Evolutionary conservation across 2,888 invertebrate genomes (phyloP).

Genomic region (Campoplex capitator): DNA sequence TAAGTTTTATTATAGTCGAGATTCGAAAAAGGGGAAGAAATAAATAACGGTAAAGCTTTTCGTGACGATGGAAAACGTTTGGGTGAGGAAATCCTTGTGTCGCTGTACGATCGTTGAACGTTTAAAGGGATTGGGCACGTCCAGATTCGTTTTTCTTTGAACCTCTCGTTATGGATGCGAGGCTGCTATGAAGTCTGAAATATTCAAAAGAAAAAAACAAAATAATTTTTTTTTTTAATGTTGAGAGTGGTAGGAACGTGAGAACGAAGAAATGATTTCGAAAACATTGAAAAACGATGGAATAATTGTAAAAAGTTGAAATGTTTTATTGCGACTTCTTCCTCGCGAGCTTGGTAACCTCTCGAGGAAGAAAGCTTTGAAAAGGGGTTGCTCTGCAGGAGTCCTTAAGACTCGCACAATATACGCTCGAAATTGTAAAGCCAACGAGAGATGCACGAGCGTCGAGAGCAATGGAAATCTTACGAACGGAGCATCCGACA

Average conservation of each 20-base stretch:
- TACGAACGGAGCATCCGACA: slow-evolving; percentile 6
- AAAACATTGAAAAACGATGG: neutral
- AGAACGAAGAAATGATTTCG: slow-evolving; percentile 16
- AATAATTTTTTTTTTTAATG: no score
- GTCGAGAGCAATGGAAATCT: neutral
- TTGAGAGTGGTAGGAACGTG: no score
- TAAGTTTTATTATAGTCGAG: slow-evolving; percentile 39
- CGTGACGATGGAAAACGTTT: slow-evolving; percentile 28
- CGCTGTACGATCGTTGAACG: slow-evolving; percentile 34
- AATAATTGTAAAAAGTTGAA: neutral
- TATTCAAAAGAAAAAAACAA: neutral
- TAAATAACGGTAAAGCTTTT: slow-evolving; percentile 6
- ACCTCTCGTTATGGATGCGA: neutral
- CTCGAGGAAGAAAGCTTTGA: neutral
- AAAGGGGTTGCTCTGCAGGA: neutral
- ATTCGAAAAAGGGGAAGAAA: slow-evolving; percentile 25
- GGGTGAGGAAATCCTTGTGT: slow-evolving; percentile 29
- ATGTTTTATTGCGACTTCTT: neutral
- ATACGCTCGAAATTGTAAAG: slow-evolving; percentile 34
- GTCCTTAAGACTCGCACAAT: slow-evolving; percentile 21
- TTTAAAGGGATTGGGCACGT: slow-evolving; percentile 12
- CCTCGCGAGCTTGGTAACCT: no score
- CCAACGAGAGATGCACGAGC: neutral
- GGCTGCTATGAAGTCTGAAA: neutral
- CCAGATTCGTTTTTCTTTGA: slow-evolving; percentile 8